Percentiles rank a stretch among this genome's conserved stretches.
Conservation (phyloP, 2,113 vertebrate species). For the Xenopus borealis region DNA sequence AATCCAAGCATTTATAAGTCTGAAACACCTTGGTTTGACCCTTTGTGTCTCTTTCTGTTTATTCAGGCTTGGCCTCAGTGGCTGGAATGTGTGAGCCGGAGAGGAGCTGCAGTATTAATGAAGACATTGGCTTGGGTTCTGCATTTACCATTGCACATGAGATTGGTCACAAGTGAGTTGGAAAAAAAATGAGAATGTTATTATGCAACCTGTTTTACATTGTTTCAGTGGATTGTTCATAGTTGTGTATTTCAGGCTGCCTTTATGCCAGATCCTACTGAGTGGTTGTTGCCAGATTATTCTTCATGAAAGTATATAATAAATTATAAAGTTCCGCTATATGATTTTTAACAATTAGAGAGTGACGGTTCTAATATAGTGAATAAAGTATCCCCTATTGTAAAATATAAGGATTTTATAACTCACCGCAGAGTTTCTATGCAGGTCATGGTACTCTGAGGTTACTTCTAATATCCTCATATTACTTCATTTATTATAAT, state of each 20-base stretch:
- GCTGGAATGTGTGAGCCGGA: conserved; percentile 99
- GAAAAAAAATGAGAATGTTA: conserved; percentile 62
- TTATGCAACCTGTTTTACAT: conserved; percentile 49
- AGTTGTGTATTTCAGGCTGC: not conserved
- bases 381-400: no score
- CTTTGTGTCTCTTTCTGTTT: conserved; percentile 79
- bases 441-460: no score
- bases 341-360: no score
- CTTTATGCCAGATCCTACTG: not conserved
- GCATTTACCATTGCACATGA: conserved; percentile 99
- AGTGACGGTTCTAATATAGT: no score
- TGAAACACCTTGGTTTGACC: conserved; percentile 81
- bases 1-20: conserved; percentile 79
- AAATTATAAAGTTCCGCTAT: no score
- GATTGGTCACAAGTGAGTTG: conserved; percentile 98
- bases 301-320: no score
- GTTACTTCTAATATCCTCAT: no score
- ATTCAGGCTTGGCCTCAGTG: conserved; percentile 94
- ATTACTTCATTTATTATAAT: no score
- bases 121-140: conserved; percentile 97
- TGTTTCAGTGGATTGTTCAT: conserved; percentile 25
- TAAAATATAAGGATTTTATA: no score
- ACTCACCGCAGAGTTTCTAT: no score
- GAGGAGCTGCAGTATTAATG: conserved; percentile 98
- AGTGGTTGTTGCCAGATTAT: no score